Conservation (phyloP, 2,113 vertebrate species). For the Hypomesus transpacificus region DNA sequence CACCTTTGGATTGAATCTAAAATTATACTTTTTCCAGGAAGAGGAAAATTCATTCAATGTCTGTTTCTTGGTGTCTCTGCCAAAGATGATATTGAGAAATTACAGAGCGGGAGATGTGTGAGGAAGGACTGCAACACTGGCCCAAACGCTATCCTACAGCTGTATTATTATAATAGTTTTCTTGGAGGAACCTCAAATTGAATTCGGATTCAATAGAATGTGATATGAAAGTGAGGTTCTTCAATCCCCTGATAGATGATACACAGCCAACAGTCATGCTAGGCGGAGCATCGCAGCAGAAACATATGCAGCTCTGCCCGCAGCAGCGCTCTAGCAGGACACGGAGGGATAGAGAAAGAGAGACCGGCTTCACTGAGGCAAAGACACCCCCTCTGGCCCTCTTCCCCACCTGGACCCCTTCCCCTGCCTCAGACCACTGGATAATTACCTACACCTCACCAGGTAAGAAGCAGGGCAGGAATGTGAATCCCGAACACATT, state of each 20-base stretch:
- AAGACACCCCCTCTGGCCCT: not conserved
- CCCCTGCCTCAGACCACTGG: not conserved
- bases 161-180: slow-evolving; percentile 66
- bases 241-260: slow-evolving; percentile 59
- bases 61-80: slow-evolving; percentile 53
- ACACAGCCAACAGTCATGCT: slow-evolving; percentile 62
- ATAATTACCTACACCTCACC: not conserved
- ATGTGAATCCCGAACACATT: not conserved
- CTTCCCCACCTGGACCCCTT: not conserved
- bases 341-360: slow-evolving; percentile 44
- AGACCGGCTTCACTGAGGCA: slow-evolving; percentile 48
- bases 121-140: slow-evolving; percentile 54
- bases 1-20: slow-evolving; percentile 30
- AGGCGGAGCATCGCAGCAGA: slow-evolving; percentile 56
- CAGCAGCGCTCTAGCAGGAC: slow-evolving; percentile 49
- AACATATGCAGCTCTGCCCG: slow-evolving; percentile 50
- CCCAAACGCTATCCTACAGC: slow-evolving; percentile 57
- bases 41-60: slow-evolving; percentile 24
- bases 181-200: slow-evolving; percentile 62
- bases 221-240: slow-evolving; percentile 63
- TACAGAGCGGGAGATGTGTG: slow-evolving; percentile 52
- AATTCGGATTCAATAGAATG: slow-evolving; percentile 68
- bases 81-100: slow-evolving; percentile 56
- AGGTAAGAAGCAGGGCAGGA: not conserved
- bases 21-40: slow-evolving; percentile 24